Evolutionary conservation across 2,113 vertebrate species (phyloP).

Genomic region (Phoenicopterus ruber): DNA sequence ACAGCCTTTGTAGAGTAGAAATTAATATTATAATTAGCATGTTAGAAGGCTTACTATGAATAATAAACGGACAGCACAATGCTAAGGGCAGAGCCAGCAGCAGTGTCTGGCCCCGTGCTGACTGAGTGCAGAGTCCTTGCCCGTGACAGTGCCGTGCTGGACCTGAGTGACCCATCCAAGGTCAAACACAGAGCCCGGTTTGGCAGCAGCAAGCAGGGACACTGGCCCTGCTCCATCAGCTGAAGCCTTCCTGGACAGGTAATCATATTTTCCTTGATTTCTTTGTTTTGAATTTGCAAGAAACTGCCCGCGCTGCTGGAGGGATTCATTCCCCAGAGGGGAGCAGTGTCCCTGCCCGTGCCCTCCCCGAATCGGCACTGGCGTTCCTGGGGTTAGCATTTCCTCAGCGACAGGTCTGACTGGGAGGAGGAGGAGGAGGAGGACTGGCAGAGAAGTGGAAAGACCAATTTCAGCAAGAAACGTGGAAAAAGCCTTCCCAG

Average conservation of each 20-base stretch:
- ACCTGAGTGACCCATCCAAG: not conserved
- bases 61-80: not conserved
- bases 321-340: not conserved
- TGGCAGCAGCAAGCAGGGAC: not conserved
- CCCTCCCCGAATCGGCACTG: rapidly evolving
- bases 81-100: not conserved
- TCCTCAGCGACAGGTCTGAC: not conserved
- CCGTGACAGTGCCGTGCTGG: not conserved
- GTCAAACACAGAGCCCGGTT: not conserved
- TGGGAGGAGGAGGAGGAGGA: not conserved
- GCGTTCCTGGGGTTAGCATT: not conserved
- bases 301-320: not conserved
- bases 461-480: not conserved
- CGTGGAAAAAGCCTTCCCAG: not conserved
- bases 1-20: rapidly evolving
- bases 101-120: not conserved
- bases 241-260: not conserved
- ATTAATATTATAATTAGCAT: not conserved
- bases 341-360: not conserved
- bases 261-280: not conserved
- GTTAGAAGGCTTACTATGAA: not conserved
- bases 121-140: not conserved
- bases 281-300: not conserved
- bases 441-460: not conserved
- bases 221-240: not conserved